Conservation (phyloP, 2,113 vertebrate species). For the Sceloporus tristichus region DNA sequence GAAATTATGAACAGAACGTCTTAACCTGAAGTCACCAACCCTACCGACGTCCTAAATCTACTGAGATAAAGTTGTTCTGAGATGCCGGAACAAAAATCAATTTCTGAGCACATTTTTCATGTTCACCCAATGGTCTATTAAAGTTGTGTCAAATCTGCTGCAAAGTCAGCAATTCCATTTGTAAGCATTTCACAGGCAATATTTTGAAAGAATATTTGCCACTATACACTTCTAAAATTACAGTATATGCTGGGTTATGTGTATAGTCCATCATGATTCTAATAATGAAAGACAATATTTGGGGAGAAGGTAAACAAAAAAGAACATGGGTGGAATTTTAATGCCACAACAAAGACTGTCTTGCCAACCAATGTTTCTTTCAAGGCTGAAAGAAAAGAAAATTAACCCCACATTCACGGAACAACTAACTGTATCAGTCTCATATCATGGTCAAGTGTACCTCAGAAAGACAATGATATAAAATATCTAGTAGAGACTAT, state of each 20-base stretch:
- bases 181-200: slow-evolving; percentile 37
- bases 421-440: not conserved
- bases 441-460: not conserved
- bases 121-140: slow-evolving; percentile 1
- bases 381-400: not conserved
- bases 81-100: not conserved
- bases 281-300: not conserved
- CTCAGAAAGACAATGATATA: not conserved
- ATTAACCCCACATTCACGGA: not conserved
- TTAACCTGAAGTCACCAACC: not conserved
- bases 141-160: not conserved
- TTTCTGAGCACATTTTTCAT: slow-evolving; percentile 6
- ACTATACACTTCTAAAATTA: slow-evolving; percentile 44
- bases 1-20: not conserved
- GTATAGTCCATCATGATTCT: slow-evolving; percentile 19
- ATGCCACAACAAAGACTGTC: not conserved
- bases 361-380: not conserved
- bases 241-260: slow-evolving; percentile 24
- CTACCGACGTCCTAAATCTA: not conserved
- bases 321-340: not conserved
- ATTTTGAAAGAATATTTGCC: slow-evolving; percentile 53
- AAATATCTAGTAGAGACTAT: not conserved
- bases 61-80: slow-evolving; percentile 1
- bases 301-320: slow-evolving; percentile 6
- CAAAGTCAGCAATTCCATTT: slow-evolving; percentile 31